Base-by-base conservation (phyloP, 2,113 vertebrate species). In the Chaetodon auriga region DNA sequence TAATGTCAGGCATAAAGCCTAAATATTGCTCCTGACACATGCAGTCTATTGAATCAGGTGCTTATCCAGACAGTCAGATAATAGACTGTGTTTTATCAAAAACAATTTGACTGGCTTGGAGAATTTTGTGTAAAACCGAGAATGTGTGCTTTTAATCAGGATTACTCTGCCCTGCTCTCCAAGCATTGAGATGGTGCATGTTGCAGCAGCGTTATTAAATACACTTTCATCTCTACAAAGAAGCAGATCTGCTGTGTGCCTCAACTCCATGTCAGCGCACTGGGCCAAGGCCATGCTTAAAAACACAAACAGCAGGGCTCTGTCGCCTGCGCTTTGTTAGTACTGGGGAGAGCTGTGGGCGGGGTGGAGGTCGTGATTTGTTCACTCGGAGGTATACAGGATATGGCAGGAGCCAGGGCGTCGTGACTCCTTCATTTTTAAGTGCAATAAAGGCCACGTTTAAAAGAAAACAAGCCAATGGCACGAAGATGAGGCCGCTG, bases 351-450 rank as follows among this genome's bases (percentile, higher is more conserved):
- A 54, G 84, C 66, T 69, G 86, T 79, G 89, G 88, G 88, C 49
- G 90, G 91, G 87, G 89, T 85, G 90, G 87, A 88, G 92, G 95
- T 95, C 94, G 95, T 95, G 95, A 95, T 95, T 95, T 94, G 94
- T 95, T 96, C 96, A 94, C 91, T 89, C 74, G 82, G 90, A 95
- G 92, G 94, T 95, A 92, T 95, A 96, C 96, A 97, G 97, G 97
- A 97, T 96, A 93, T 96, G 93, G 96, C 95, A 96, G 96, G 96
- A 96, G 96, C 95, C 96, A 85, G 93, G 77, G 92, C 95, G 96
- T 97, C 96, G 96, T 97, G 97, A 96, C 95, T 95, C 90, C 82
- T 91, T 92, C 81, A 81, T 91, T 91, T 82, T 92, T 83, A 92
- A 87, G 88, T 61, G 87, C 78, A 91, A 86, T 93, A 89, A 92